Evolutionary conservation across 2,888 invertebrate genomes (phyloP), one percentile per base, ranked within the genome.

Genomic region (Muscina levida): DNA sequence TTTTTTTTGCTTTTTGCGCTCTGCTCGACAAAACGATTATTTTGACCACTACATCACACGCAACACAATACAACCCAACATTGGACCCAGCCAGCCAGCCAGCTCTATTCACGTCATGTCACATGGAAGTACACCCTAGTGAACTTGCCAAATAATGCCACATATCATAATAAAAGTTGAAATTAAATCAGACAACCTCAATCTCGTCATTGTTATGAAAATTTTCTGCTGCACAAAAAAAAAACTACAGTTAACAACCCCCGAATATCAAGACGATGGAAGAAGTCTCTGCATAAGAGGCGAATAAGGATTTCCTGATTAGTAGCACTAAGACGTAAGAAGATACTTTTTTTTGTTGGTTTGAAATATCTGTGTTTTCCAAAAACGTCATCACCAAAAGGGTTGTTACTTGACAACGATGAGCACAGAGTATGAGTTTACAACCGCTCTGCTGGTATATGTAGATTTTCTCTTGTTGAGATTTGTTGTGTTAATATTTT

Each of bases 41-140:
- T 88, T 87, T 88, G 88, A 89, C 88, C 88, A 87, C 88, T 87
- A 86, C 85, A 87, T 88, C 88, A 88, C 88, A 89, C 89, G 85
- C 84, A 72, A 83, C 79, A 89, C 88, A 88, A 88, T 86, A 74
- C 74, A 65, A 19, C 53, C 31, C 24, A 24, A 56, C 42, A 57
- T 51, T 65, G 48, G 72, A 17, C 39, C 59, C n/a, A 39, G 13
- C 62, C 39, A 37, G 48, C 48, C 48, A 8, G 48, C 37, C 37
- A 51, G 83, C 79, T 79, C 77, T 37, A 59, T 82, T 83, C 86
- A 84, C 84, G n/a, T 46, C 46, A 72, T 68, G 71, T 53, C 72
- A 68, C 42, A 26, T 53, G 42, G 42, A 26, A 11, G 15, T 62
- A 59, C 56, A 81, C 68, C 75, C 62, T 8, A 31, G 31, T 68